Conservation (phyloP, 1,140 invertebrate genomes). For the Chrysomallon squamiferum region DNA sequence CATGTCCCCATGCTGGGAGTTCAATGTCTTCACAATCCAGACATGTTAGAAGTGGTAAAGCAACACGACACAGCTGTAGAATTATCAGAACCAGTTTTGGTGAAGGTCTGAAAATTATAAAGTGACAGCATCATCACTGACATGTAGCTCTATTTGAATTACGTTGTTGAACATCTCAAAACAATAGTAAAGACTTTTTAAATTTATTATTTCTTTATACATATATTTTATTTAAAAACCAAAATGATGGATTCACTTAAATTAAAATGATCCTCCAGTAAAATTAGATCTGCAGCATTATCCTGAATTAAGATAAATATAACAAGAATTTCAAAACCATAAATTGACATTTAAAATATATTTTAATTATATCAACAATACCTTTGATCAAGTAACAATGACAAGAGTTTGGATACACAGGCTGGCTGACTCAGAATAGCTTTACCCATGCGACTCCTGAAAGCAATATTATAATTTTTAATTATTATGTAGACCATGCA, state of each 20-base stretch:
- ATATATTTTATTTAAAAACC: too few relatives aligned
- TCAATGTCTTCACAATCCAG: constrained; percentile 56
- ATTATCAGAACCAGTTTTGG: constrained; percentile 63
- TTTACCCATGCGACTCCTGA: constrained; percentile 60
- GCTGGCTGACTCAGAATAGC: constrained; percentile 63
- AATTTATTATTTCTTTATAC: too few relatives aligned
- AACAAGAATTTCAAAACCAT: too few relatives aligned
- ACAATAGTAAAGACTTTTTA: too few relatives aligned
- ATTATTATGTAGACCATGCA: not conserved
- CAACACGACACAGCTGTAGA: constrained; percentile 61
- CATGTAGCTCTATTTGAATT: not conserved
- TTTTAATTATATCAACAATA: constrained; percentile 24
- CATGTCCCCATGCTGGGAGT: constrained; percentile 56
- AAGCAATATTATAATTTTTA: not conserved
- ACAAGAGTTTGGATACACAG: constrained; percentile 63
- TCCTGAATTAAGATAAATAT: too few relatives aligned
- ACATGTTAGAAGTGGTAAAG: constrained; percentile 60
- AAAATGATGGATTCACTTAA: too few relatives aligned
- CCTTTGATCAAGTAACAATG: constrained; percentile 61
- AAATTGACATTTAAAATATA: too few relatives aligned
- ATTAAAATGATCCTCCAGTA: too few relatives aligned
- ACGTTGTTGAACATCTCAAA: too few relatives aligned
- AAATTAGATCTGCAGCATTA: too few relatives aligned
- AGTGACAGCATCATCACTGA: not conserved
- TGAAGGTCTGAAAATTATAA: constrained; percentile 51